Evolutionary conservation across 2,888 invertebrate genomes (phyloP).

Genomic region (Pecten maximus): DNA sequence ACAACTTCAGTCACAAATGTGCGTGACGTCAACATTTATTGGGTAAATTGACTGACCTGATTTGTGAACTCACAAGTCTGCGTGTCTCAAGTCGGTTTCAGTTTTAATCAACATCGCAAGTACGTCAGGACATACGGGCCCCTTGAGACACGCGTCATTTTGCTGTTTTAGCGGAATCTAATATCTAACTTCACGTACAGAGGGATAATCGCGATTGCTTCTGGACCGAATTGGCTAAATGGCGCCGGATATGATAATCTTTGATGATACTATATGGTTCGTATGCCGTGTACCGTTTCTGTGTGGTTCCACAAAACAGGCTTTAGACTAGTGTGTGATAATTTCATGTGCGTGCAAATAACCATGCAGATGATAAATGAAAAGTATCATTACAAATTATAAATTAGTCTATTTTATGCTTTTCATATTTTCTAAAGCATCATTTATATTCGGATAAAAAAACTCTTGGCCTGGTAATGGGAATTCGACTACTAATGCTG

Average conservation of each 20-base stretch:
- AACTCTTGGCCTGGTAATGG: too few relatives aligned
- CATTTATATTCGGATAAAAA: too few relatives aligned
- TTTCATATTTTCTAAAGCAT: too few relatives aligned
- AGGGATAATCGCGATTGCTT: neutral
- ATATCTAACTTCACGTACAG: neutral
- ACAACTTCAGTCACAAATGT: neutral
- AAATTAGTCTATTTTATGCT: too few relatives aligned
- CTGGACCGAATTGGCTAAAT: neutral
- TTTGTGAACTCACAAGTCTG: neutral
- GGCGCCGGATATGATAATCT: neutral
- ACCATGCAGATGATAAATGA: too few relatives aligned
- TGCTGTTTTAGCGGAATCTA: neutral
- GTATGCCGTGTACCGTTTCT: neutral
- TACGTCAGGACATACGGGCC: neutral
- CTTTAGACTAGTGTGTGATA: too few relatives aligned
- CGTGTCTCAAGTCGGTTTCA: neutral
- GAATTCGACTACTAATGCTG: too few relatives aligned
- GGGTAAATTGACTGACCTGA: slow-evolving; percentile 3
- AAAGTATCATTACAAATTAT: too few relatives aligned
- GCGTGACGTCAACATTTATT: neutral
- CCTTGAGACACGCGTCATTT: neutral
- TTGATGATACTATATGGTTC: neutral
- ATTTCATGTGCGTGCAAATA: too few relatives aligned
- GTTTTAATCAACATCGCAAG: neutral
- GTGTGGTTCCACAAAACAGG: too few relatives aligned